These are phyloP conservation scores for Conopomorpha cramerella DNA, from an alignment of 1,140 invertebrate species.

Conservation along the genomic window DNA sequence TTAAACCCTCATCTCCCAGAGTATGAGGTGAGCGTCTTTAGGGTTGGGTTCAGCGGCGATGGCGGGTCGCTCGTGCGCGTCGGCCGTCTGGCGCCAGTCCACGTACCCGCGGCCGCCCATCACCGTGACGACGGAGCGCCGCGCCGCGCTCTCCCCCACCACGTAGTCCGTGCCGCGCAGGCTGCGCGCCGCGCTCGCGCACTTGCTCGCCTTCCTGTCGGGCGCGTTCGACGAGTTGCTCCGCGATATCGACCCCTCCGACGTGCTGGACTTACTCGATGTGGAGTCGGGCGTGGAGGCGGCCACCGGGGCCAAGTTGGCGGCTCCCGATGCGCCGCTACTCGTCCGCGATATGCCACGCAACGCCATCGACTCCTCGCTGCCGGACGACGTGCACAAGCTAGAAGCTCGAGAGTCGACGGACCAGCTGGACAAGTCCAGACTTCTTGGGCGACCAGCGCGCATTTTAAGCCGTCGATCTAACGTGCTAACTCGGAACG, in stretches of 20 bases:
- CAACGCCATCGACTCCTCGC: constrained; percentile 77
- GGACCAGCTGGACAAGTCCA: constrained; percentile 87
- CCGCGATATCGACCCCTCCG: constrained; percentile 38
- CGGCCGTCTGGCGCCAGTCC: constrained; percentile 76
- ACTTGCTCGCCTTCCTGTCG: constrained; percentile 13
- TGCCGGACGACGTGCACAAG: constrained; percentile 78
- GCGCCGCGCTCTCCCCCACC: constrained; percentile 56
- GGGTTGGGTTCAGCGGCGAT: constrained; percentile 49
- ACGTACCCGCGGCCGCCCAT: constrained; percentile 88
- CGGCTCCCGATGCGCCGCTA: constrained; percentile 69
- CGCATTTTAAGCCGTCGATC: constrained; percentile 80
- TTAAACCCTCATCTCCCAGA: constrained; percentile 91
- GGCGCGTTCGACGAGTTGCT: constrained; percentile 34
- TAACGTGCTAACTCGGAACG: constrained; percentile 77
- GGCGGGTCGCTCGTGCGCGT: constrained; percentile 51
- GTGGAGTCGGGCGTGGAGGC: constrained; percentile 36
- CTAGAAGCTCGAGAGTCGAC: constrained; percentile 85
- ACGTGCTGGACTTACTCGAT: constrained; percentile 29
- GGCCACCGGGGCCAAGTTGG: constrained; percentile 27
- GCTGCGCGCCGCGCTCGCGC: constrained; percentile 25
- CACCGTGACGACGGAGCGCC: constrained; percentile 80
- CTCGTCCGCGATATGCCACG: constrained; percentile 72
- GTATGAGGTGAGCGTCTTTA: constrained; percentile 80
- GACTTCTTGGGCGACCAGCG: constrained; percentile 75
- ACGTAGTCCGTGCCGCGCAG: constrained; percentile 45